Base-by-base conservation (phyloP, 2,797 vertebrate species). In the Lacerta viridis region DNA sequence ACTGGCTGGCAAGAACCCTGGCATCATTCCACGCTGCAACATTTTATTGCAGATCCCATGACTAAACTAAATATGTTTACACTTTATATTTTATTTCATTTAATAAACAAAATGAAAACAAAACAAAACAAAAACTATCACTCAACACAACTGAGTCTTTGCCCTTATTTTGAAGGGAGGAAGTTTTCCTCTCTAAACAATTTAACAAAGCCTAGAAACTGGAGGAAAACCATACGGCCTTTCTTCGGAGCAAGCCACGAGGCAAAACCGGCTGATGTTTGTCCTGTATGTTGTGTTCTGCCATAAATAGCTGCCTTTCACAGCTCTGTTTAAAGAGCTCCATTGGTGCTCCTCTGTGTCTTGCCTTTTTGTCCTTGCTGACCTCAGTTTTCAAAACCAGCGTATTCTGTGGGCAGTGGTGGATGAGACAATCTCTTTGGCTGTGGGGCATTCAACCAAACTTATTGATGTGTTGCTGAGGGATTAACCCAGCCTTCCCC, bases 351-450 rank as follows among this genome's bases (percentile, higher is more conserved):
- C 36, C 50, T n/a, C 78, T 64, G 74, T 25, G 66, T 61, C 76
- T 84, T 84, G 87, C 80, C 68, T 79, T 43, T 80, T 59, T 79
- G 75, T 64, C 87, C 87, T 80, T 27, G 66, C 77, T 88, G 87
- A 88, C 83, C 87, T 88, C 82, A 27, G 46, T 71, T 72, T 72
- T 78, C 68, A 61, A n/a, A 36, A 33, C 11, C 29, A 13, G 43
- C 5, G 39, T 68, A n/a, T 61, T 74, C 36, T 39, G 66, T 61
- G 36, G 36, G 29, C 66, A 39, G 64, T 8, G 64, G 46, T 10
- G 39, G 64, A 71, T 78, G 39, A 83, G 15, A n/a, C 71, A 66
- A 17, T 36, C 25, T 13, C 80, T 77, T 39, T 3, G n/a, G n/a
- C 66, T 46, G 5, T 46, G 39, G 10, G 39, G 69, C 39, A 11